phyloP scores from a whole-genome alignment of 2,797 vertebrate genomes.

The Centropyge bicolor region DNA sequence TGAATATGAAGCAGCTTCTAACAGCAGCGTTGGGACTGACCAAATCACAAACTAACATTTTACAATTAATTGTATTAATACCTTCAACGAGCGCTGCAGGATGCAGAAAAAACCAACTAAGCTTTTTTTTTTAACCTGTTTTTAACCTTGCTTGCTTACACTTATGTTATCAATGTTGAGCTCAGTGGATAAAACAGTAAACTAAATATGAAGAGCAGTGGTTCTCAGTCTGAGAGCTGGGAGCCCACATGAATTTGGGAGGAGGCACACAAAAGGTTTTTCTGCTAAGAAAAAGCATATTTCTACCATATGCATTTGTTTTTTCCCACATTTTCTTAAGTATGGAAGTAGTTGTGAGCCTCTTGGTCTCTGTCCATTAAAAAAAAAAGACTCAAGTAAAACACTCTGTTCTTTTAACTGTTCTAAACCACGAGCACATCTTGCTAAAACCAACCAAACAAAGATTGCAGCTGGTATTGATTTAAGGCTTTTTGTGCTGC shows the following conservation, averaged over 20 bases:
- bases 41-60: slow-evolving; percentile 5
- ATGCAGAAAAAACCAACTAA: not conserved
- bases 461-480: not conserved
- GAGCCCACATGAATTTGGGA: not conserved
- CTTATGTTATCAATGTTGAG: not conserved
- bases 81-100: not conserved
- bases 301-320: not conserved
- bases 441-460: not conserved
- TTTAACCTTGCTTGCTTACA: not conserved
- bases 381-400: not conserved
- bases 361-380: not conserved
- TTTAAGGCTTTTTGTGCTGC: not conserved
- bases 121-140: not conserved
- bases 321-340: not conserved
- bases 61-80: not conserved
- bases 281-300: not conserved
- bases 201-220: slow-evolving; percentile 12
- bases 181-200: not conserved
- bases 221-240: not conserved
- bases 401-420: not conserved
- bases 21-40: not conserved
- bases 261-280: not conserved
- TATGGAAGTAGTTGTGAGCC: not conserved
- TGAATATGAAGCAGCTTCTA: slow-evolving; percentile 16
- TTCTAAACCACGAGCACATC: not conserved